Evolutionary conservation across 2,113 vertebrate species (phyloP), one percentile per base, ranked within the genome.

Genomic region (Heteronetta atricapilla): DNA sequence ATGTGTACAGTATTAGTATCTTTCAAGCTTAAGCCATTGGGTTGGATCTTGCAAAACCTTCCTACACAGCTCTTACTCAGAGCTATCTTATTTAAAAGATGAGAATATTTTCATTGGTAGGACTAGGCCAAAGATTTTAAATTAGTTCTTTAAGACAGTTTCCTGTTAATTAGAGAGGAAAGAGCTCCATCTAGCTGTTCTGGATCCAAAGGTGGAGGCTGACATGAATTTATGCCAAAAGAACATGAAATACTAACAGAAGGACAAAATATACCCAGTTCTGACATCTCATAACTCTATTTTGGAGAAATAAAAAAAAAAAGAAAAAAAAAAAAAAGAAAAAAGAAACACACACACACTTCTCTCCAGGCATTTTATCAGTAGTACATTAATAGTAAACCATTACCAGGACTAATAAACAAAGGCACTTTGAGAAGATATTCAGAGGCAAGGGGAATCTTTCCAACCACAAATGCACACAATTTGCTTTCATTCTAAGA

Each of bases 131-230:
- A 88, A 78, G 33, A 58, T 68, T 88, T 68, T n/a, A 62, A 84
- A 85, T 88, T 76, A 55, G 33, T 72, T 93, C 53, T 66, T 67
- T 70, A 83, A 91, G 25, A 66, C 25, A 42, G 36, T 74, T 91
- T 88, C 29, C 25, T 46, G 19, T 64, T 94, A 92, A 87, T 93
- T 95, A 86, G 53, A 95, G 77, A 93, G 88, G 77, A 90, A 95
- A 96, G 66, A 90, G 94, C 95, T 94, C 94, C 95, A 96, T 86
- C 96, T 94, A 93, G 95, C 96, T 96, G 94, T 94, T 86, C 63
- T 76, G 89, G 78, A 44, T 74, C 44, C 89, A 88, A 72, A 88
- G 23, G 58, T 82, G 91, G 58, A 85, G 59, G 22, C 13, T 83
- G 69, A 29, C 44, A 70, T 25, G 20, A 84, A 59, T 69, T 46